Evolutionary conservation across 2,113 vertebrate genomes (phyloP).

Genomic region (Passer domesticus): DNA sequence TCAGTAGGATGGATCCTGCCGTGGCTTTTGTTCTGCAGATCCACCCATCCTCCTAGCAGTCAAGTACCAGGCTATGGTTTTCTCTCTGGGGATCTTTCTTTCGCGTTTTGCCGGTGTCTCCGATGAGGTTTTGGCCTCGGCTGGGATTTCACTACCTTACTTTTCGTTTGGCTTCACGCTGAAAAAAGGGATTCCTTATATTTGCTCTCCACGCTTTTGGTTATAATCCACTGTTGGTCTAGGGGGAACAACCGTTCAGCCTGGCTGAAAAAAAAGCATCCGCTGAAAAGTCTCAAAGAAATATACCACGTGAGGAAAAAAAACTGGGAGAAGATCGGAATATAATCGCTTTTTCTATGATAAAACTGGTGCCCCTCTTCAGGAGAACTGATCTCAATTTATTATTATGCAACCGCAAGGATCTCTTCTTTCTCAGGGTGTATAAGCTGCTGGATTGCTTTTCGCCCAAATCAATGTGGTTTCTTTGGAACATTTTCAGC

Average conservation of each 20-base stretch:
- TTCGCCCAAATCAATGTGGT: constrained; percentile 99
- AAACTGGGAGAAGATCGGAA: constrained; percentile 90
- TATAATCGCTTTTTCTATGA: constrained; percentile 91
- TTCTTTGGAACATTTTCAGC: constrained; percentile 99
- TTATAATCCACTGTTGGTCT: constrained; percentile 78
- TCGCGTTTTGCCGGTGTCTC: constrained; percentile 81
- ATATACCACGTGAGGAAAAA: constrained; percentile 90
- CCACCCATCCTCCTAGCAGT: constrained; percentile 90
- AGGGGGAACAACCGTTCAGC: constrained; percentile 82
- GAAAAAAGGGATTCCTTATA: constrained; percentile 58
- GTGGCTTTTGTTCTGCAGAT: constrained; percentile 92
- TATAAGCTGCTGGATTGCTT: constrained; percentile 99
- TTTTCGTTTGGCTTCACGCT: constrained; percentile 76
- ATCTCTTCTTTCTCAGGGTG: constrained; percentile 97
- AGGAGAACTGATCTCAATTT: constrained; percentile 94
- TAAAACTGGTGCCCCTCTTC: constrained; percentile 91
- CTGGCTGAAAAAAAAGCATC: constrained; percentile 83
- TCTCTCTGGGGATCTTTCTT: constrained; percentile 84
- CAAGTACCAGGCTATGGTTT: constrained; percentile 90
- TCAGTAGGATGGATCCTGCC: constrained; percentile 91
- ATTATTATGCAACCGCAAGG: constrained; percentile 99
- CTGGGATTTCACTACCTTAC: constrained; percentile 76
- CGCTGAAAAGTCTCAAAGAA: constrained; percentile 88
- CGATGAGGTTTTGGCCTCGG: constrained; percentile 83
- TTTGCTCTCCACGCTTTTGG: constrained; percentile 66